These are phyloP conservation scores for Pseudanteris insignis DNA, from an alignment of 2,888 invertebrate genomes.

Conservation along the genomic window DNA sequence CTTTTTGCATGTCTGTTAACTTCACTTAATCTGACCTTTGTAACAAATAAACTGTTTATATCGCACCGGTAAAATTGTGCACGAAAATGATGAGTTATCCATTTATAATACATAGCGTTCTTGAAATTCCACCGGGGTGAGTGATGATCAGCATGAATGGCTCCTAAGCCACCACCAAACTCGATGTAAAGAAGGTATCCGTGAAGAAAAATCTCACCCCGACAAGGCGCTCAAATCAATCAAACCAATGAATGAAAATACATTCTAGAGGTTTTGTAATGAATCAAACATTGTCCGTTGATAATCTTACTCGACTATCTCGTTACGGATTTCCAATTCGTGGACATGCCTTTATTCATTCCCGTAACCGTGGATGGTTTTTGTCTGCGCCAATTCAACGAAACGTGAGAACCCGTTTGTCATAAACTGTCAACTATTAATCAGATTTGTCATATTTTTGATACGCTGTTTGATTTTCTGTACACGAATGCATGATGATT, in stretches of 20 bases:
- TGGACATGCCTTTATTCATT: background rate
- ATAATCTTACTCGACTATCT: background rate
- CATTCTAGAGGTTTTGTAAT: background rate
- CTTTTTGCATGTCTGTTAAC: conserved; percentile 8
- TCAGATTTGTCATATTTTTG: too few species aligned
- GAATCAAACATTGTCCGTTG: too few species aligned
- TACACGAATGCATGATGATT: too few species aligned
- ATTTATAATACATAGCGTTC: conserved; percentile 25
- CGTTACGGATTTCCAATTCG: conserved; percentile 1
- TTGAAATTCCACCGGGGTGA: conserved; percentile 12
- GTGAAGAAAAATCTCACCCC: background rate
- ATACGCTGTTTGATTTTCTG: too few species aligned
- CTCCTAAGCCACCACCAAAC: conserved; percentile 13
- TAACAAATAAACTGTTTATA: conserved; percentile 16
- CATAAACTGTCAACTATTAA: too few species aligned
- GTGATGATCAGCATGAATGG: conserved; percentile 15
- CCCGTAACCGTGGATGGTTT: too few species aligned
- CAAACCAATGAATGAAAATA: background rate
- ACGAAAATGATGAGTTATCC: conserved; percentile 6
- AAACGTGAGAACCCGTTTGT: too few species aligned
- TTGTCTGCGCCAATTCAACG: too few species aligned
- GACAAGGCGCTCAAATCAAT: conserved; percentile 3
- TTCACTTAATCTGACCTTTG: conserved; percentile 32
- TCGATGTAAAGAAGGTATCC: conserved; percentile 10
- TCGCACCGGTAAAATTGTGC: conserved; percentile 22